These are phyloP conservation scores for Rhodophaea formosa DNA, from an alignment of 2,888 invertebrate genomes.

Conservation along the genomic window DNA sequence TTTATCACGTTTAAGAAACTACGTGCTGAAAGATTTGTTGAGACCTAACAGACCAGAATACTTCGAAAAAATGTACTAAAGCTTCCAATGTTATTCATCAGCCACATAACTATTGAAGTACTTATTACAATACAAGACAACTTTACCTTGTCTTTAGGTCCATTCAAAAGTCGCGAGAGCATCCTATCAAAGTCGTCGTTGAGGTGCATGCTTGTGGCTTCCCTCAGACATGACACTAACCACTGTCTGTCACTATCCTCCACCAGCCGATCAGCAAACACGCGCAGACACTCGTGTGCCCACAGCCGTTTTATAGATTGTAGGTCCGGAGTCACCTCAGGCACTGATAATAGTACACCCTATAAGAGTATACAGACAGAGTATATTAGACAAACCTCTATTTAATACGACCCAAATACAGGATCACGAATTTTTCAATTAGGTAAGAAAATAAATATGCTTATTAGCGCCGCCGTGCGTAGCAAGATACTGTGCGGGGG, in stretches of 20 bases:
- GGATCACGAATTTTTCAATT: too few relatives aligned
- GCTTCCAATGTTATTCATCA: too few relatives aligned
- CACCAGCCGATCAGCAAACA: slow-evolving; percentile 95
- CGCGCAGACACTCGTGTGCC: slow-evolving; percentile 96
- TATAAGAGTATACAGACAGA: slow-evolving; percentile 55
- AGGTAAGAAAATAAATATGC: too few relatives aligned
- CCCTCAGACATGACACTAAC: slow-evolving; percentile 87
- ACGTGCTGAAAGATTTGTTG: too few relatives aligned
- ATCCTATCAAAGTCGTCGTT: slow-evolving; percentile 86
- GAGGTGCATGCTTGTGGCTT: slow-evolving; percentile 81
- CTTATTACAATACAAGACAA: background rate
- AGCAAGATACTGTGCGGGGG: too few relatives aligned
- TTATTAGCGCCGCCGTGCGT: too few relatives aligned
- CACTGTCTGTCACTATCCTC: slow-evolving; percentile 91
- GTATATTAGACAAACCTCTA: too few relatives aligned
- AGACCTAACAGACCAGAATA: too few relatives aligned
- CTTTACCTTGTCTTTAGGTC: slow-evolving; percentile 45
- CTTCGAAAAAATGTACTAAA: too few relatives aligned
- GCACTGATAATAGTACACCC: slow-evolving; percentile 95
- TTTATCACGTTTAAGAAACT: too few relatives aligned
- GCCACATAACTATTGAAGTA: too few relatives aligned
- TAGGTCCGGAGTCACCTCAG: slow-evolving; percentile 93
- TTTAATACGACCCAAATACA: too few relatives aligned
- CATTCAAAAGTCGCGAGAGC: slow-evolving; percentile 82
- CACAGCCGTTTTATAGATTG: slow-evolving; percentile 94